Evolutionary conservation across 2,113 vertebrate genomes (phyloP).

Genomic region (Eptatretus burgeri): DNA sequence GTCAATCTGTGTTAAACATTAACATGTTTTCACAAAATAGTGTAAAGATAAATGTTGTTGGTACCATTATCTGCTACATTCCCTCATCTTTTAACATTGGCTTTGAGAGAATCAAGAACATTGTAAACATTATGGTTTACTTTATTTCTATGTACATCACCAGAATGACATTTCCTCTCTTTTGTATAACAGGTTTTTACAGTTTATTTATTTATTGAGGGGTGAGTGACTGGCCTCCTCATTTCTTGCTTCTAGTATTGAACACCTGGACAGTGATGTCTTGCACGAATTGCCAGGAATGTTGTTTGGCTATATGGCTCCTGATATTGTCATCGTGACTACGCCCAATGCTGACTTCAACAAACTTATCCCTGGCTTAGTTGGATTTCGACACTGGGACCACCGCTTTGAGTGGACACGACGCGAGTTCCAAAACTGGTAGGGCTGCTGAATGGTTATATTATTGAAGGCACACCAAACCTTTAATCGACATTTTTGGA

Average conservation of each 20-base stretch:
- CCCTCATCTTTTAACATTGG: too few relatives aligned
- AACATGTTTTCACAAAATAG: too few relatives aligned
- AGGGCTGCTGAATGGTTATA: not conserved
- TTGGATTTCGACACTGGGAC: conserved; percentile 34
- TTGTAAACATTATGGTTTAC: too few relatives aligned
- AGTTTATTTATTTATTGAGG: too few relatives aligned
- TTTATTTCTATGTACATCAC: too few relatives aligned
- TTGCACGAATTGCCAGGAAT: conserved; percentile 41
- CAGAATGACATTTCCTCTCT: too few relatives aligned
- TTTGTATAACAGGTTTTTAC: too few relatives aligned
- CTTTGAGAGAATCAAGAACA: too few relatives aligned
- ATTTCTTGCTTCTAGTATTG: conserved; percentile 28
- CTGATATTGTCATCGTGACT: conserved; percentile 35
- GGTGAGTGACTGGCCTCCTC: not conserved
- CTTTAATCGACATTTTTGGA: not conserved
- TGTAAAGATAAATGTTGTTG: too few relatives aligned
- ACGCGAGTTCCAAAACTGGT: conserved; percentile 53
- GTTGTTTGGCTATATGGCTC: conserved; percentile 61
- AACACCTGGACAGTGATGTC: conserved; percentile 38
- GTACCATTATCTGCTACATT: too few relatives aligned
- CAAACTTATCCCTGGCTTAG: conserved; percentile 23
- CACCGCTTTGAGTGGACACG: conserved; percentile 84
- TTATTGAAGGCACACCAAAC: too few relatives aligned
- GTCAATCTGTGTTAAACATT: too few relatives aligned
- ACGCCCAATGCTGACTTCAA: conserved; percentile 82